Conservation (phyloP, 2,888 invertebrate genomes). For the Liopterus haemorrhoidalis region DNA sequence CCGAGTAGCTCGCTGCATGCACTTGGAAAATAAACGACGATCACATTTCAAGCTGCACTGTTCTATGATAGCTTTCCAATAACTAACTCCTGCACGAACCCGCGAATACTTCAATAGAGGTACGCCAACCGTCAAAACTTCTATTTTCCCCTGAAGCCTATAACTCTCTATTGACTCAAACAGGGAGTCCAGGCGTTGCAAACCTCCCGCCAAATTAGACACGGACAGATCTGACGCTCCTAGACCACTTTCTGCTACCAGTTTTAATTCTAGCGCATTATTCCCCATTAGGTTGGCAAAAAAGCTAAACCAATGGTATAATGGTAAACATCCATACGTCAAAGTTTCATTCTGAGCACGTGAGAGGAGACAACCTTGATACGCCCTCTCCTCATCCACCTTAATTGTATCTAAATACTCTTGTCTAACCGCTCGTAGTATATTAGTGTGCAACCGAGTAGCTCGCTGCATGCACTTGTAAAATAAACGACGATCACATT, state of each 20-base stretch:
- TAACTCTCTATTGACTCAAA: neutral
- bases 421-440: neutral
- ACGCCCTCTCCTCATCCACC: neutral
- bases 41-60: no score
- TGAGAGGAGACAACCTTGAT: neutral
- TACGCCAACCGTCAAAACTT: neutral
- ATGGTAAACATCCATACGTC: neutral
- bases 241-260: no score
- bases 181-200: neutral
- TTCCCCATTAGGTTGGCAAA: neutral
- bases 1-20: neutral
- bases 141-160: neutral
- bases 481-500: neutral
- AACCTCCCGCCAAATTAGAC: neutral
- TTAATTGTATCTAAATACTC: conserved; percentile 4
- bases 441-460: neutral
- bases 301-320: conserved; percentile 8
- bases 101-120: neutral
- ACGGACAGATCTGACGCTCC: neutral
- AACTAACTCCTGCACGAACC: neutral
- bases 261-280: neutral
- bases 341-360: conserved; percentile 4
- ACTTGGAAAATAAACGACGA: neutral
- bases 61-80: neutral
- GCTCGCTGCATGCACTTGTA: neutral